Evolutionary conservation across 1,140 invertebrate genomes (phyloP).

Genomic region (Drosophila pectinifera): DNA sequence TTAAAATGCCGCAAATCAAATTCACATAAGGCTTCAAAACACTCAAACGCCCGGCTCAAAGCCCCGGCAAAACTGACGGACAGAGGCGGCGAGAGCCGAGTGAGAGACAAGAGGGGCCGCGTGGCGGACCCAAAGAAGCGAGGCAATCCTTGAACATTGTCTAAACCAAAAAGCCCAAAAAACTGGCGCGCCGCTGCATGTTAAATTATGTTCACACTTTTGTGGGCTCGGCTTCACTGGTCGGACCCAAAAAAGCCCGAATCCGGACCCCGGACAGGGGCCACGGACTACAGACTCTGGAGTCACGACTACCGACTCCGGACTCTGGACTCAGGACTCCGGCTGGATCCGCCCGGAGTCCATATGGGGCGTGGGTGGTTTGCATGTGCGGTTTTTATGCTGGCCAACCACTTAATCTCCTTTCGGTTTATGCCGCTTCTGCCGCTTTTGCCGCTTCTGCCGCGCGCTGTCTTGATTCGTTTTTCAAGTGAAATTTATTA

Average conservation of each 20-base stretch:
- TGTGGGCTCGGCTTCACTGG: slow-evolving; percentile 42
- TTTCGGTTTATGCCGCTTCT: slow-evolving; percentile 63
- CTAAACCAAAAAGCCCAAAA: slow-evolving; percentile 61
- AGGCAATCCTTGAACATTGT: slow-evolving; percentile 60
- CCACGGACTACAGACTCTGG: background rate
- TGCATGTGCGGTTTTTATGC: slow-evolving; percentile 79
- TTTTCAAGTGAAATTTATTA: slow-evolving; percentile 82
- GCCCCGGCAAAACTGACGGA: slow-evolving; percentile 23
- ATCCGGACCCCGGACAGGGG: slow-evolving; percentile 25
- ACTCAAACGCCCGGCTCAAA: slow-evolving; percentile 52
- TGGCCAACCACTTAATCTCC: slow-evolving; percentile 81
- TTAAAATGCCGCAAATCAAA: slow-evolving; percentile 83
- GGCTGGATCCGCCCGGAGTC: slow-evolving; percentile 16
- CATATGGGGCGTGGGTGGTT: slow-evolving; percentile 45
- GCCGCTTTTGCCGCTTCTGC: slow-evolving; percentile 49
- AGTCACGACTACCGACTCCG: background rate
- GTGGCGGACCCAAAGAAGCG: background rate
- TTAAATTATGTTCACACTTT: slow-evolving; percentile 83
- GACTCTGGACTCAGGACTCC: background rate
- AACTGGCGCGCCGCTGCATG: slow-evolving; percentile 68
- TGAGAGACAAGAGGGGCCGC: background rate
- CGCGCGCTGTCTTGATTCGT: slow-evolving; percentile 60
- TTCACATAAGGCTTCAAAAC: slow-evolving; percentile 77
- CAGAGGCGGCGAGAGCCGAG: slow-evolving; percentile 7
- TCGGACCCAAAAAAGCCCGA: slow-evolving; percentile 49